Evolutionary conservation across 2,797 vertebrate genomes (phyloP), one percentile per base, ranked within the genome.

Genomic region (Tragopan temminckii): DNA sequence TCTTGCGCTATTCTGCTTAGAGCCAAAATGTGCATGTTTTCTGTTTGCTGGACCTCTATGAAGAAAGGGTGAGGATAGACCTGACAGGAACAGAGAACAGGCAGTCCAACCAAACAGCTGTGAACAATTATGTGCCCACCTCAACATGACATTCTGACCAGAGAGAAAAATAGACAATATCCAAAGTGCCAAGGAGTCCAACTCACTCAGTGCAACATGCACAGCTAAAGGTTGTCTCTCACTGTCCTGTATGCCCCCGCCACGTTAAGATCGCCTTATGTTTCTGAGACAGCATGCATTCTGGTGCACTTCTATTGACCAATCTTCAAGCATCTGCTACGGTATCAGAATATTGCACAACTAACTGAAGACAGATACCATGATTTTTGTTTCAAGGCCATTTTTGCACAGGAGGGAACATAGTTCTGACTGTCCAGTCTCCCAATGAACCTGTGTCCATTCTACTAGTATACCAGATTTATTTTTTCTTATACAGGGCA

Each of bases 41-140:
- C 72, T 87, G 87, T 94, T 93, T 92, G 91, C 50, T 40, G 63
- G 80, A 53, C 83, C 77, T 75, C 87, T 94, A 58, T 70, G 82
- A 93, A 91, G 66, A 59, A 95, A 94, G 80, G 78, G 85, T 87
- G 80, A 94, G 75, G 82, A 87, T 25, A 93, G 84, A 92, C 82
- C 78, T 94, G 94, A 91, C 83, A 92, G 80, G 52, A 90, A 92
- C 17, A 70, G 43, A 86, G 55, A 5, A 75, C 46, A 93, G 74
- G 77, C 63, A 55, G 85, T 84, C 84, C 80, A 93, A 95, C 29
- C 80, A 91, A 74, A 78, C 94, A 95, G 94, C 87, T 91, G 82
- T 76, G 89, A 93, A 57, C 74, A 88, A 90, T 94, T 95, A 94
- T 0, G 5, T 90, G 70, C 93, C 91, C 86, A 92, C 89, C 91